Evolutionary conservation across 2,888 invertebrate genomes (phyloP), one percentile per base, ranked within the genome.

Genomic region (Dryocosmus kuriphilus): DNA sequence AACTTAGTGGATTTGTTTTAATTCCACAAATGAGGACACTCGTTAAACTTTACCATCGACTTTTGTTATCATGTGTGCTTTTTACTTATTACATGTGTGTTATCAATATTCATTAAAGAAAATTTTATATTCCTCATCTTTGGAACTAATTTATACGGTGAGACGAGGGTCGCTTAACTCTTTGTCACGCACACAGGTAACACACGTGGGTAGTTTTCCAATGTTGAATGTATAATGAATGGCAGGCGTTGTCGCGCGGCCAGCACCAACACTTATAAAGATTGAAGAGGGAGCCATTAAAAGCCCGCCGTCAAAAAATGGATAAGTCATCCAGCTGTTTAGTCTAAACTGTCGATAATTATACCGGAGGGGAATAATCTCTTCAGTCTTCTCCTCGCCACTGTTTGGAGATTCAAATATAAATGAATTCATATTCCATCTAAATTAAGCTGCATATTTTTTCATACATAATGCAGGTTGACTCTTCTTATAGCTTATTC

Each of bases 301-400:
- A 71, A 71, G 41, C 27, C 16, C n/a, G 65, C 51, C 71, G 71
- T 51, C 71, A 51, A 71, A 71, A 71, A 71, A 46, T 51, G 46
- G 71, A 71, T 71, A 71, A 71, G 71, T 71, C 71, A 71, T 71
- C 30, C 71, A 30, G 24, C 65, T 65, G 51, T 51, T 71, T 71
- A 71, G 67, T 71, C 51, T 71, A 71, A 71, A 51, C 71, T 71
- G 71, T 51, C 71, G 71, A 71, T 71, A 71, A 71, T 71, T 71
- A 71, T 46, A 71, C 41, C 46, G 27, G 27, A 71, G 27, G 71
- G 51, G 27, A 51, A 27, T 51, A 71, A 67, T 67, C 67, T 71
- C 30, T 22, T 51, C 51, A 51, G 71, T 71, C 67, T 67, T 67
- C 67, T 67, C 67, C 46, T 51, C 30, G 41, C 67, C 67, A 51